phyloP scores from a whole-genome alignment of 2,113 vertebrate genomes.

The Burhinus oedicnemus region DNA sequence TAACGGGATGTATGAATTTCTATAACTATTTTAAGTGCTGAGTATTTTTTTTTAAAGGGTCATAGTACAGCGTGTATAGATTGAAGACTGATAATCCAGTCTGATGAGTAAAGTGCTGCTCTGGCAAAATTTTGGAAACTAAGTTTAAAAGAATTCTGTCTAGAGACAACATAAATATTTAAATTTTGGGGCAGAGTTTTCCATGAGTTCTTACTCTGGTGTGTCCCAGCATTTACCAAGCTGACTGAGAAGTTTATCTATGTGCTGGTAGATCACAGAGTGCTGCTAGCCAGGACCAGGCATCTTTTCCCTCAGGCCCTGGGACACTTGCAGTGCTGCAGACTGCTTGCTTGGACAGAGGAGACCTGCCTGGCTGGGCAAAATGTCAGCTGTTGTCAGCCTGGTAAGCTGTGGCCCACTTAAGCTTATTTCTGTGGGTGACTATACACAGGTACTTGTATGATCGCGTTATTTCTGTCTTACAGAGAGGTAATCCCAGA shows the following conservation, averaged over 20 bases:
- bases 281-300: not conserved
- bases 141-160: not conserved
- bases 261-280: not conserved
- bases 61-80: not conserved
- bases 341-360: not conserved
- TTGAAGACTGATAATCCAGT: not conserved
- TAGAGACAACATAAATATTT: not conserved
- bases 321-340: not conserved
- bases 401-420: not conserved
- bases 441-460: not conserved
- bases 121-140: not conserved
- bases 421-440: not conserved
- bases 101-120: not conserved
- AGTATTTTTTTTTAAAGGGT: not conserved
- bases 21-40: not conserved
- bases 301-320: not conserved
- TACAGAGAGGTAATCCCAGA: not conserved
- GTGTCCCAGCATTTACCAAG: not conserved
- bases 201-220: rapidly evolving
- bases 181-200: not conserved
- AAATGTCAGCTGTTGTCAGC: not conserved
- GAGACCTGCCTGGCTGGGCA: not conserved
- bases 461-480: not conserved
- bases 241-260: not conserved
- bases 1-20: not conserved